These are phyloP conservation scores for Cosmopolites sordidus DNA, from an alignment of 2,888 invertebrate species.

Conservation along the genomic window DNA sequence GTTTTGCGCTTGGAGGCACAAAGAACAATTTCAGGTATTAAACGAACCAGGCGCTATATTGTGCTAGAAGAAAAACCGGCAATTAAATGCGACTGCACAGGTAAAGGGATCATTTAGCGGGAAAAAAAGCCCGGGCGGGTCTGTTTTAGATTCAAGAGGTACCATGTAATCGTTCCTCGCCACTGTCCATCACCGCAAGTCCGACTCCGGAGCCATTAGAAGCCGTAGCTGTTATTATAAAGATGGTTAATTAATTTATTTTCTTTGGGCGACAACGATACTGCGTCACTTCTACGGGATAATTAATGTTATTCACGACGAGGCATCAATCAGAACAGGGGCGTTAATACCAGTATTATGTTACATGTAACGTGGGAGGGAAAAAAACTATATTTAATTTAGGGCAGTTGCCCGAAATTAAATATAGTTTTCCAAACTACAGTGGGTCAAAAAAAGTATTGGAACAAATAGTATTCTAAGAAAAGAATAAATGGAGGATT, in stretches of 20 bases:
- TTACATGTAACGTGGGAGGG: neutral
- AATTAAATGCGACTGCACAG: neutral
- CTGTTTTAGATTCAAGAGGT: neutral
- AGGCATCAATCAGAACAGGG: neutral
- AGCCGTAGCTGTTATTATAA: conserved; percentile 3
- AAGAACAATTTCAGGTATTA: too few relatives aligned
- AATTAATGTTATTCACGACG: conserved; percentile 1
- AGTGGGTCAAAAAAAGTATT: too few relatives aligned
- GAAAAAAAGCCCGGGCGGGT: neutral
- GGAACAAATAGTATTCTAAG: too few relatives aligned
- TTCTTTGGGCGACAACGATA: conserved; percentile 4
- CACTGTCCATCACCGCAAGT: neutral
- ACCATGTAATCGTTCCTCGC: neutral
- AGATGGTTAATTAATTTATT: conserved; percentile 8
- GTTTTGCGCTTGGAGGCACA: too few relatives aligned
- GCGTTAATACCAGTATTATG: neutral
- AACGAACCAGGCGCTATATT: too few relatives aligned
- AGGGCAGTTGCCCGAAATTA: neutral
- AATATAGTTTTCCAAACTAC: too few relatives aligned
- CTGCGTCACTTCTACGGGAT: neutral
- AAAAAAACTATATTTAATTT: too few relatives aligned
- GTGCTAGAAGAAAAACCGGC: too few relatives aligned
- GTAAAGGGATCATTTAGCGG: neutral
- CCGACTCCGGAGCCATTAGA: neutral
- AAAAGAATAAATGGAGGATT: too few relatives aligned